These are phyloP conservation scores for Augiades crinisus DNA, from an alignment of 2,888 invertebrate genomes.

Conservation along the genomic window DNA sequence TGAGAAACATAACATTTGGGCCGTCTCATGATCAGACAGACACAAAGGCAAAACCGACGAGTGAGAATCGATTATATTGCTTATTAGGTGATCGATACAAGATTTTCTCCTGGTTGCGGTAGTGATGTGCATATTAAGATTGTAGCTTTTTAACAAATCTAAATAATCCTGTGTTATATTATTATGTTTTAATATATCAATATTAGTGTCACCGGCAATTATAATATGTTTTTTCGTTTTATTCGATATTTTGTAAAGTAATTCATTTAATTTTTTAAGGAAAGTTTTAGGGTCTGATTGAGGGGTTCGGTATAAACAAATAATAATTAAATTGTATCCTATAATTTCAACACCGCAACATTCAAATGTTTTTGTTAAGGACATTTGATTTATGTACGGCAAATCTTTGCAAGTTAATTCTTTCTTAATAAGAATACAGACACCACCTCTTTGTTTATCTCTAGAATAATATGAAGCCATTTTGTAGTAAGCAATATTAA, in stretches of 20 bases:
- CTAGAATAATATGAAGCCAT: slow-evolving; percentile 18
- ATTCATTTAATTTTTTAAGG: neutral
- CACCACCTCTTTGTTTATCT: slow-evolving; percentile 23
- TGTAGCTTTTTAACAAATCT: slow-evolving; percentile 8
- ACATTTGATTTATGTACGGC: neutral
- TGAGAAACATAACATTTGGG: neutral
- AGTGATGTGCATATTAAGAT: slow-evolving; percentile 19
- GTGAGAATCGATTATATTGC: neutral
- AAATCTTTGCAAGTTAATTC: neutral
- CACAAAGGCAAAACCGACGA: neutral
- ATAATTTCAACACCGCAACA: slow-evolving; percentile 8
- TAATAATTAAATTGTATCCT: neutral
- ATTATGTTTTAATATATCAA: neutral
- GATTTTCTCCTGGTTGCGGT: slow-evolving; percentile 21
- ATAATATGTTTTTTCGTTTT: neutral
- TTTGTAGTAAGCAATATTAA: slow-evolving; percentile 19
- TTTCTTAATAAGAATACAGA: slow-evolving; percentile 23
- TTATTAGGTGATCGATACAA: slow-evolving; percentile 26
- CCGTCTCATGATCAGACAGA: slow-evolving; percentile 7
- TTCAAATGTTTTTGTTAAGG: slow-evolving; percentile 1
- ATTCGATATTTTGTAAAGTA: neutral
- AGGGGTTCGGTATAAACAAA: slow-evolving; percentile 11
- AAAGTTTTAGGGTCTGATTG: neutral
- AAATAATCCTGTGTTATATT: neutral
- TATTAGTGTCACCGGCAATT: slow-evolving; percentile 6